Base-by-base conservation (phyloP, 2,888 invertebrate species). In the Palloptera scutellata region DNA sequence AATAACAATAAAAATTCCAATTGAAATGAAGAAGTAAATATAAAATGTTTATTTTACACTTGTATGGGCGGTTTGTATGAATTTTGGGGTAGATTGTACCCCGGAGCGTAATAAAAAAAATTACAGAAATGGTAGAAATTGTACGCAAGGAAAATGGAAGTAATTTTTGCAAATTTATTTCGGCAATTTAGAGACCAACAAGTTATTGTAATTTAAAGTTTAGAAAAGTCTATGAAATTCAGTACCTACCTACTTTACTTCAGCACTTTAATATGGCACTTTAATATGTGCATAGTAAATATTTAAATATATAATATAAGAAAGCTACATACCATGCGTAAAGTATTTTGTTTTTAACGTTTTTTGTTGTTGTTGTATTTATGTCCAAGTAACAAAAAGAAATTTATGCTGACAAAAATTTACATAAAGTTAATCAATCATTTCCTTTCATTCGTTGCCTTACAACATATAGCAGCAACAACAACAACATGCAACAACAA, bases 341-440 rank as follows among this genome's bases (percentile, higher is more conserved):
- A 30, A 30, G 30, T 30, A 30, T 30, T 30, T n/a, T n/a, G n/a
- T n/a, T n/a, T n/a, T n/a, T n/a, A n/a, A n/a, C n/a, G n/a, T n/a
- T n/a, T n/a, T 30, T 30, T 30, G 6, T 30, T 30, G 2, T 30
- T 30, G 30, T 30, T 5, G 5, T 15, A 48, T 13, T 15, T n/a
- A 48, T 48, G 48, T 1, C 10, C 5, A 15, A 13, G 15, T n/a
- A 13, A 4, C 13, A 48, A 48, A 57, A 45, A 62, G 51, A 62
- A 67, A 67, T 59, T 67, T 53, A 58, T 58, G 61, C 62, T 62
- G 62, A 58, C 67, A 58, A 43, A 53, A 61, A 52, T 61, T 61
- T 61, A 61, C 53, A 61, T 19, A 61, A 61, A 61, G 30, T 15
- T 42, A 61, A 61, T 59, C 64, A 58, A 65, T 59, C 64, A 60